Evolutionary conservation across 2,888 invertebrate species (phyloP).

Genomic region (Xanthorhoe designata): DNA sequence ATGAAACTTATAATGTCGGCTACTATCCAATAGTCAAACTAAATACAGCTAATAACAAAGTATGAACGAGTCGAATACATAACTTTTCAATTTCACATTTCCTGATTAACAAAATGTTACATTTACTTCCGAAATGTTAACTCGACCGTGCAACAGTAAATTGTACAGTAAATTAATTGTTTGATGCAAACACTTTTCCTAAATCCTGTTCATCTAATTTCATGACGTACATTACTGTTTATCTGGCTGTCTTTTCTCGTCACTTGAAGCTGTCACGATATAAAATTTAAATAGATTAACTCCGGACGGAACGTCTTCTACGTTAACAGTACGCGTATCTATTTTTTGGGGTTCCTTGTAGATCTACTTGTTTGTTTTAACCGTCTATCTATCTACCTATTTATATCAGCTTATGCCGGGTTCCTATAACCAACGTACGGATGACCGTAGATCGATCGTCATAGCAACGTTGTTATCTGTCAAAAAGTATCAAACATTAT

Average conservation of each 20-base stretch:
- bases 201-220: not conserved
- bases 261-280: slow-evolving; percentile 28
- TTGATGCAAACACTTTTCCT: not conserved
- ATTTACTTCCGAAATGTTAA: slow-evolving; percentile 19
- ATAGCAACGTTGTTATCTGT: too few species aligned
- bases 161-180: not conserved
- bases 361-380: not conserved
- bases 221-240: not conserved
- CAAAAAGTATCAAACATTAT: too few species aligned
- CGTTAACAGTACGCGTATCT: slow-evolving; percentile 46
- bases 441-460: too few species aligned
- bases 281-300: slow-evolving; percentile 36
- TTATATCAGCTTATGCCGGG: too few species aligned
- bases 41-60: not conserved
- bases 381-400: too few species aligned
- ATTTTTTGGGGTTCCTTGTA: slow-evolving; percentile 55
- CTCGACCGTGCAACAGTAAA: slow-evolving; percentile 9
- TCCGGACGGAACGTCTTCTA: slow-evolving; percentile 37
- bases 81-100: slow-evolving; percentile 2
- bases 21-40: not conserved
- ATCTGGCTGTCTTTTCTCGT: slow-evolving; percentile 1
- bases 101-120: slow-evolving; percentile 14
- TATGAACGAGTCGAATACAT: slow-evolving; percentile 7
- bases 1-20: not conserved
- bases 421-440: too few species aligned